A percentile compares a stretch with the other conserved stretches of the same genome.
phyloP scores from a whole-genome alignment of 2,113 vertebrate genomes.

The Rhinichthys klamathensis region DNA sequence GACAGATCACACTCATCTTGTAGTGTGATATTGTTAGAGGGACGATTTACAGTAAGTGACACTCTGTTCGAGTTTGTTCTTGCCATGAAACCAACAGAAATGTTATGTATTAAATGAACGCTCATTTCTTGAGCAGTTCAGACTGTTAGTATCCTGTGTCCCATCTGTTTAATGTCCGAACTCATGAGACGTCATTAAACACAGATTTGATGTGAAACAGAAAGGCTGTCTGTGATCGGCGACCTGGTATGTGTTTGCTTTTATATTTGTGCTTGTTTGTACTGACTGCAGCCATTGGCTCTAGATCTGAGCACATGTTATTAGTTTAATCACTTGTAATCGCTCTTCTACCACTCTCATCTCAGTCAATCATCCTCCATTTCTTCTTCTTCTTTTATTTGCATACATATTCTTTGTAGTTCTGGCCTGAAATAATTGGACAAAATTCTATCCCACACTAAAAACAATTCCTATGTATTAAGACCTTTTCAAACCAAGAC shows the following conservation, averaged over 20 bases:
- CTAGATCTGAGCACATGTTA: no score
- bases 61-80: not conserved
- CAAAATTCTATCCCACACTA: not conserved
- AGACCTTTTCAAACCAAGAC: not conserved
- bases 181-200: not conserved
- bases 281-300: no score
- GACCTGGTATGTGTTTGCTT: no score
- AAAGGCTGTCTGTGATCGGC: not conserved
- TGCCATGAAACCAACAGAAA: not conserved
- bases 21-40: not conserved
- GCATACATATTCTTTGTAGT: not conserved
- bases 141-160: not conserved
- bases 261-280: no score
- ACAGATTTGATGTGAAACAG: conserved; percentile 5
- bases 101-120: not conserved
- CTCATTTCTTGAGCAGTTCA: not conserved
- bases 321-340: no score
- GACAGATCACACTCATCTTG: conserved; percentile 27
- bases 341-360: not conserved
- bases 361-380: not conserved
- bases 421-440: not conserved
- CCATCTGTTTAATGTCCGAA: not conserved
- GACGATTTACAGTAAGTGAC: no score
- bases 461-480: not conserved
- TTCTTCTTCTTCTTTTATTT: not conserved